Evolutionary conservation across 2,797 vertebrate genomes (phyloP).

Genomic region (Zenarchopterus dispar): DNA sequence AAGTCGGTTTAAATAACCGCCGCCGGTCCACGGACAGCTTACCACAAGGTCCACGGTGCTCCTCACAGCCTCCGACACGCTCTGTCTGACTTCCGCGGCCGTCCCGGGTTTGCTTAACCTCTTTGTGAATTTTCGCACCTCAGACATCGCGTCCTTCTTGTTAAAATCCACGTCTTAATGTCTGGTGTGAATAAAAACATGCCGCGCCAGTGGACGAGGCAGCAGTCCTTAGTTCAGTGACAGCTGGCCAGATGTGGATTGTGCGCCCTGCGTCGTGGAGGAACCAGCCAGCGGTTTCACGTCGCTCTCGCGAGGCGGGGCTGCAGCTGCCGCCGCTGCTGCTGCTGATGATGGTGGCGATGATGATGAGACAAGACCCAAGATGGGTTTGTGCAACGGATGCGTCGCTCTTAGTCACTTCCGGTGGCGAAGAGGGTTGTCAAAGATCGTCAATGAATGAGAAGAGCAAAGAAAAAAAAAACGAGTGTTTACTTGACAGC

Average conservation of each 20-base stretch:
- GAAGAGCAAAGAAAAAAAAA: not conserved
- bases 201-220: conserved; percentile 41
- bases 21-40: conserved; percentile 59
- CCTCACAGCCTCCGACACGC: conserved; percentile 93
- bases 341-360: conserved; percentile 37
- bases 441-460: conserved; percentile 44
- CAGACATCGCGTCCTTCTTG: conserved; percentile 80
- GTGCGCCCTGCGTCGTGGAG: conserved; percentile 6
- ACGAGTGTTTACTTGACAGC: no score
- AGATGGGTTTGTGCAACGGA: conserved; percentile 21
- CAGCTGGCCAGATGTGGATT: conserved; percentile 76
- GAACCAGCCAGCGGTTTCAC: conserved; percentile 57
- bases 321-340: conserved; percentile 27
- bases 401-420: conserved; percentile 43
- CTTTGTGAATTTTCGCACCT: conserved; percentile 97
- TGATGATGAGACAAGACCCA: conserved; percentile 23
- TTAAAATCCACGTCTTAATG: conserved; percentile 30
- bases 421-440: conserved; percentile 1
- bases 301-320: conserved; percentile 73
- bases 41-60: conserved; percentile 88
- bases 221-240: conserved; percentile 35
- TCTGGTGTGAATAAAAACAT: conserved; percentile 45
- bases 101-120: conserved; percentile 95
- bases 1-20: conserved; percentile 28
- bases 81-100: conserved; percentile 93